phyloP scores from a whole-genome alignment of 2,113 vertebrate genomes.

The Cinclus mexicanus region DNA sequence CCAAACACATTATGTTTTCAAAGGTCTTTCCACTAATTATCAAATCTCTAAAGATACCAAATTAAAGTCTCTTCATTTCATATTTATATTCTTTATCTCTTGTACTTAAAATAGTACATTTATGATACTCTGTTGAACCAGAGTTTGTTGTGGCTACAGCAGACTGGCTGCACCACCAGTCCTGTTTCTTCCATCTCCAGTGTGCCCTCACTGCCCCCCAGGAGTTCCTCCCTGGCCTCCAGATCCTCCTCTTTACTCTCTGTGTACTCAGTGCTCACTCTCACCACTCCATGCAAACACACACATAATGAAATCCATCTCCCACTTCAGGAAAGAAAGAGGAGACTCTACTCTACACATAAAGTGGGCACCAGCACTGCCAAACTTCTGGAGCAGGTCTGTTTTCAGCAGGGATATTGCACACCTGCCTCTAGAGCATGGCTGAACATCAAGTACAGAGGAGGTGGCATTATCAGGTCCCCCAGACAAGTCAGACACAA shows the following conservation, averaged over 20 bases:
- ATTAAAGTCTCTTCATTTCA: neutral
- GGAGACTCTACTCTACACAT: neutral
- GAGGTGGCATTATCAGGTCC: neutral
- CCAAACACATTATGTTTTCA: neutral
- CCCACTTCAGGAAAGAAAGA: neutral
- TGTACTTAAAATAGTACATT: neutral
- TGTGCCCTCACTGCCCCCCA: neutral
- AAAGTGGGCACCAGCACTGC: accelerated
- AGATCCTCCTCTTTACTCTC: neutral
- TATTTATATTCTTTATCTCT: neutral
- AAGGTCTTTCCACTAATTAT: neutral
- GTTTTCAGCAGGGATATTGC: neutral
- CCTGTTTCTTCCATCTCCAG: neutral
- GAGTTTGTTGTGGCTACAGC: neutral
- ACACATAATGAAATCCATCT: neutral
- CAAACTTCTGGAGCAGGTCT: neutral
- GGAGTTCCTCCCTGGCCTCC: neutral
- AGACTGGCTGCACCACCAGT: accelerated
- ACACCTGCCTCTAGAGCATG: neutral
- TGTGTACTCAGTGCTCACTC: neutral
- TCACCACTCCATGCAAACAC: neutral
- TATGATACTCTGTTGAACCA: neutral
- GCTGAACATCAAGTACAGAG: neutral
- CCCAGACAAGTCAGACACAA: neutral
- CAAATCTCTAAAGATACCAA: neutral